phyloP scores from a whole-genome alignment of 1,140 invertebrate genomes.

The Antheraea mylitta region DNA sequence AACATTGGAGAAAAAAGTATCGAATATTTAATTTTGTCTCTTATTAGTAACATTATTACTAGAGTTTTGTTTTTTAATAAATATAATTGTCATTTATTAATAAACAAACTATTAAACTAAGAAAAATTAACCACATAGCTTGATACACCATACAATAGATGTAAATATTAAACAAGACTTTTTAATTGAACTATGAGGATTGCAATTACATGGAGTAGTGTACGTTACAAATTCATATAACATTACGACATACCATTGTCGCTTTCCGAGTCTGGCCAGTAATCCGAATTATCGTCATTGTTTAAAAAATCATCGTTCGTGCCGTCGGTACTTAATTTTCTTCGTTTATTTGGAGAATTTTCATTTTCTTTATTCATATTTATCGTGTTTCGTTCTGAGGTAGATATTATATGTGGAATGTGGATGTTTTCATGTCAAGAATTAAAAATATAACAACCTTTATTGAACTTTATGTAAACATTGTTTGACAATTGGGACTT shows the following conservation, averaged over 20 bases:
- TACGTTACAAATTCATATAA: too few species aligned
- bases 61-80: too few species aligned
- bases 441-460: not conserved
- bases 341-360: constrained; percentile 48
- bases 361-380: constrained; percentile 62
- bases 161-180: too few species aligned
- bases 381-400: not conserved
- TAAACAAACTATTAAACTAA: too few species aligned
- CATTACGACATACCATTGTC: constrained; percentile 44
- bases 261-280: constrained; percentile 59
- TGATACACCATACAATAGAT: too few species aligned
- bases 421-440: not conserved
- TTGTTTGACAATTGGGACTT: not conserved
- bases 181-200: too few species aligned
- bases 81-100: too few species aligned
- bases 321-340: constrained; percentile 46
- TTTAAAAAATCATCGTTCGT: constrained; percentile 42
- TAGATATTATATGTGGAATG: not conserved
- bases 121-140: too few species aligned
- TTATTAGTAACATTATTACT: too few species aligned
- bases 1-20: too few species aligned
- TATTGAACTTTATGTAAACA: not conserved
- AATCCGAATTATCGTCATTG: constrained; percentile 65
- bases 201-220: too few species aligned
- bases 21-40: too few species aligned